These are phyloP conservation scores for Meghimatium bilineatum DNA, from an alignment of 2,888 invertebrate species.

Conservation along the genomic window DNA sequence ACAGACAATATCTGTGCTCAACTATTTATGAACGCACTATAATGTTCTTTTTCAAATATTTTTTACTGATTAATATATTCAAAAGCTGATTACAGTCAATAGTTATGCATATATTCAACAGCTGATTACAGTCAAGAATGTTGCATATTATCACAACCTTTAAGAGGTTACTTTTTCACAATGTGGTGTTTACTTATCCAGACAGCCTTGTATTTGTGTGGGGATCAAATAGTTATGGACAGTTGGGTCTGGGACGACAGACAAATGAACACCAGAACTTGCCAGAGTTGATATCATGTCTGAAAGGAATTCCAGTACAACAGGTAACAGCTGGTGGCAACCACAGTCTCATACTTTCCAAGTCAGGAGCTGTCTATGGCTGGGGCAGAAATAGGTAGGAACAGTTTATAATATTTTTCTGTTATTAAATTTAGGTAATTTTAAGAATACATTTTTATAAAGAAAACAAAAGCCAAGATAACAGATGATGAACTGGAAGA, in stretches of 20 bases:
- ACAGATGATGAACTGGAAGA: no score
- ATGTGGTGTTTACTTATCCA: constrained; percentile 50
- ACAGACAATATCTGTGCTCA: no score
- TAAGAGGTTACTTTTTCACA: no score
- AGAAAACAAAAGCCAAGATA: no score
- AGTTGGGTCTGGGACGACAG: constrained; percentile 70
- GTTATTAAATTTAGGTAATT: neutral
- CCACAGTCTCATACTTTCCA: constrained; percentile 74
- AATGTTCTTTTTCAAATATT: no score
- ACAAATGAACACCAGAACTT: constrained; percentile 49
- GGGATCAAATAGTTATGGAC: constrained; percentile 74
- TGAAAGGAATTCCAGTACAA: constrained; percentile 71
- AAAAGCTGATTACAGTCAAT: no score
- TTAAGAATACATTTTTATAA: no score
- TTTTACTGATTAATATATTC: no score
- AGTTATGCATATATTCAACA: no score
- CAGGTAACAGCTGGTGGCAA: constrained; percentile 74
- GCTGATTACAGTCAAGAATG: no score
- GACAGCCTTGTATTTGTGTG: constrained; percentile 77
- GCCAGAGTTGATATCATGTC: constrained; percentile 65
- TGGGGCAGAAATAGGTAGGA: constrained; percentile 76
- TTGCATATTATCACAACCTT: no score
- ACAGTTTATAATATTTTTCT: neutral
- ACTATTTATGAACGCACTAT: no score
- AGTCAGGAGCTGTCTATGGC: constrained; percentile 76